phyloP scores from a whole-genome alignment of 2,888 invertebrate genomes.

The Octonoba sinensis region DNA sequence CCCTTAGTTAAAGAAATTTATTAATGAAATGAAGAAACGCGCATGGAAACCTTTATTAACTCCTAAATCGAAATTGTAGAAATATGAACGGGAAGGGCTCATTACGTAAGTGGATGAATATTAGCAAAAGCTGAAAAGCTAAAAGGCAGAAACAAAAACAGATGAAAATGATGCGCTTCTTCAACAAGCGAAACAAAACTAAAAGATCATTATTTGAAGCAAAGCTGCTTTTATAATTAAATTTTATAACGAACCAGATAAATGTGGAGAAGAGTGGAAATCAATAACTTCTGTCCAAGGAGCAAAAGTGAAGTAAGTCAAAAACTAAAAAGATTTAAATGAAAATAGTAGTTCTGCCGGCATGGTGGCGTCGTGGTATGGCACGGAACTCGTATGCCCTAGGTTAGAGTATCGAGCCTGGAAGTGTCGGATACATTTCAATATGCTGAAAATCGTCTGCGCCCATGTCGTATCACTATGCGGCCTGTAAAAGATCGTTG shows the following conservation, averaged over 20 bases:
- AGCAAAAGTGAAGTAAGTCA: not conserved
- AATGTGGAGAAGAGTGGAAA: constrained; percentile 21
- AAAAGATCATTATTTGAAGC: constrained; percentile 32
- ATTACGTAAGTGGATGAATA: constrained; percentile 12
- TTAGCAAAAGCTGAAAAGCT: not conserved
- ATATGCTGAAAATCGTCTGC: too few species aligned
- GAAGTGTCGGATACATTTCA: too few species aligned
- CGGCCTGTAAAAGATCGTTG: too few species aligned
- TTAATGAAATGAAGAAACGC: not conserved
- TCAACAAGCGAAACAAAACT: constrained; percentile 20
- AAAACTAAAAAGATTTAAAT: too few species aligned
- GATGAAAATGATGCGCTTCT: too few species aligned
- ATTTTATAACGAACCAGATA: constrained; percentile 27
- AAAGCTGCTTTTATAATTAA: constrained; percentile 38
- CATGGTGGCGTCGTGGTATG: too few species aligned
- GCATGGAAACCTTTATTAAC: not conserved
- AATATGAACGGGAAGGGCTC: constrained; percentile 1
- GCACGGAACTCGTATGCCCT: too few species aligned
- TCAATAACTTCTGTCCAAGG: constrained; percentile 4
- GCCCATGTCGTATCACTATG: too few species aligned
- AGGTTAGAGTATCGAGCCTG: too few species aligned
- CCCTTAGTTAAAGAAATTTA: not conserved
- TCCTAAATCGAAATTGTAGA: constrained; percentile 1
- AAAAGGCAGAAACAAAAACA: not conserved
- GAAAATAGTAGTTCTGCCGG: too few species aligned